Percentiles rank a stretch among this genome's conserved stretches.
phyloP scores from a whole-genome alignment of 2,113 vertebrate species.

The Laticauda laticaudata region DNA sequence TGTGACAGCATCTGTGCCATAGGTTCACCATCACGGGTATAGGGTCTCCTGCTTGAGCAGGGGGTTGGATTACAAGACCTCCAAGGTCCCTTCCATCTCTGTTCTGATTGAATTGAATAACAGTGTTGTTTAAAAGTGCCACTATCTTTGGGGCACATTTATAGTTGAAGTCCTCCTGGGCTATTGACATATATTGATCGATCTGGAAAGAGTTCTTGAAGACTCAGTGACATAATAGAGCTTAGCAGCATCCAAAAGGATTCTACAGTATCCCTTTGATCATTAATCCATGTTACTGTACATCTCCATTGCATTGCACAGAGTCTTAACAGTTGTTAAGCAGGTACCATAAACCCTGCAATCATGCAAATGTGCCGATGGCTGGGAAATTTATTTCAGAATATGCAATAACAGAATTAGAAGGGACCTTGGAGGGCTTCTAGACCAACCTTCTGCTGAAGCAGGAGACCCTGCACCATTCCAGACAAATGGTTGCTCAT shows the following conservation, averaged over 20 bases:
- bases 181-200: not conserved
- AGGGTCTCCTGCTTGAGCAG: too few relatives aligned
- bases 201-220: constrained; percentile 28
- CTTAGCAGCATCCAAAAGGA: constrained; percentile 14
- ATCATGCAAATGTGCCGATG: not conserved
- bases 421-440: too few relatives aligned
- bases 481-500: too few relatives aligned
- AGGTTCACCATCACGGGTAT: too few relatives aligned
- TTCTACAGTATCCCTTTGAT: constrained; percentile 22
- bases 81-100: too few relatives aligned
- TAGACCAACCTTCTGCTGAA: too few relatives aligned
- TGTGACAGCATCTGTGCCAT: too few relatives aligned
- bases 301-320: constrained; percentile 19
- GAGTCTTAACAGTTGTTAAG: constrained; percentile 15
- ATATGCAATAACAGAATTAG: too few relatives aligned
- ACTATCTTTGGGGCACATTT: not conserved
- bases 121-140: not conserved
- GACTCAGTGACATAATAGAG: constrained; percentile 24
- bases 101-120: too few relatives aligned
- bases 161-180: constrained; percentile 1
- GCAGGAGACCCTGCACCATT: too few relatives aligned
- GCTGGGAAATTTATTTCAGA: too few relatives aligned
- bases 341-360: not conserved
- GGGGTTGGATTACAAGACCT: too few relatives aligned
- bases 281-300: constrained; percentile 23